A percentile compares a stretch with the other conserved stretches of the same genome.
phyloP scores from a whole-genome alignment of 2,888 invertebrate species.

The Plusia festucae region DNA sequence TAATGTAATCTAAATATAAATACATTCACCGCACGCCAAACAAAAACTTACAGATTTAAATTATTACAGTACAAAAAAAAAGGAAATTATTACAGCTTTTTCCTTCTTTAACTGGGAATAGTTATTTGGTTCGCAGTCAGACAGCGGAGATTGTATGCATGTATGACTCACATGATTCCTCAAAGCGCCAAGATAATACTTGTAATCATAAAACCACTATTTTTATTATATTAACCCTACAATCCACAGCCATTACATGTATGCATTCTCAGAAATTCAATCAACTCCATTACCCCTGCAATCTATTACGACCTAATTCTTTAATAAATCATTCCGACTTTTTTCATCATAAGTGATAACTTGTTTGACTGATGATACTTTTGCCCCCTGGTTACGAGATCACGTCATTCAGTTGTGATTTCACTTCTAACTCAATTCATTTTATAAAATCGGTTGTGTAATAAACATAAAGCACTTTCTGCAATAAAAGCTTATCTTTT shows the following conservation, averaged over 20 bases:
- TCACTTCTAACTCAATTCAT: slow-evolving; percentile 48
- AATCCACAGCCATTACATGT: slow-evolving; percentile 9
- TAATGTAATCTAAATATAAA: slow-evolving; percentile 20
- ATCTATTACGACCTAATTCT: slow-evolving; percentile 13
- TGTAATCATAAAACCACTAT: slow-evolving; percentile 4
- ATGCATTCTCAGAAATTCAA: slow-evolving; percentile 43
- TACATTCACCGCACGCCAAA: slow-evolving; percentile 1
- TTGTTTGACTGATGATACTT: slow-evolving; percentile 32
- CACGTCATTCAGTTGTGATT: slow-evolving; percentile 58
- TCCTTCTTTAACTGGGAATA: background rate
- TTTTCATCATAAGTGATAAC: slow-evolving; percentile 17
- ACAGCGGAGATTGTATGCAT: background rate
- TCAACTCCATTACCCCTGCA: slow-evolving; percentile 12
- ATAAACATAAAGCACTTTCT: slow-evolving; percentile 64
- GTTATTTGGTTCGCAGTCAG: background rate
- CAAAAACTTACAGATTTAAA: background rate
- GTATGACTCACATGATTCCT: background rate
- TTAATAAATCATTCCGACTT: slow-evolving; percentile 17
- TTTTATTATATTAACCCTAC: slow-evolving; percentile 8
- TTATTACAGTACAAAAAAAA: too few species aligned
- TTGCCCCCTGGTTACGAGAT: slow-evolving; percentile 47
- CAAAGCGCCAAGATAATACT: slow-evolving; percentile 12
- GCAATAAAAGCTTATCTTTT: slow-evolving; percentile 51
- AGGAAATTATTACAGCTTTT: background rate
- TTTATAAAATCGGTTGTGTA: slow-evolving; percentile 62